Conservation (phyloP, 2,797 vertebrate genomes). For the Staurois parvus region DNA sequence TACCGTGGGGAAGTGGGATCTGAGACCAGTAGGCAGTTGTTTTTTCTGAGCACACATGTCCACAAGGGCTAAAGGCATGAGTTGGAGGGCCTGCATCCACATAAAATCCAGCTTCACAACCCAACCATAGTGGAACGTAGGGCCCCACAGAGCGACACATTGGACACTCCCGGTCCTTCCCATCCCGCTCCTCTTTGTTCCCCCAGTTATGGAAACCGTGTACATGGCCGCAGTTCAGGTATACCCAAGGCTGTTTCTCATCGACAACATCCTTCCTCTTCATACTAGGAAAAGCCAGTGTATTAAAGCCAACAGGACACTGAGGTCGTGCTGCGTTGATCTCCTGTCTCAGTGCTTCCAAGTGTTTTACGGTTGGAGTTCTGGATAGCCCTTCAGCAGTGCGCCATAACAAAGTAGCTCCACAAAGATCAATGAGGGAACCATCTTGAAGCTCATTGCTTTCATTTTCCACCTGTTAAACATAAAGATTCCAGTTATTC, state of each 20-base stretch:
- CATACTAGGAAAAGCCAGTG: conserved; percentile 98
- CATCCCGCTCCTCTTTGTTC: conserved; percentile 88
- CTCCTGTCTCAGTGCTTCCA: conserved; percentile 96
- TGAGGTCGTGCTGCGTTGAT: conserved; percentile 96
- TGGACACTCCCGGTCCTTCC: conserved; percentile 92
- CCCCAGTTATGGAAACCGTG: conserved; percentile 98
- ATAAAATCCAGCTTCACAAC: conserved; percentile 95
- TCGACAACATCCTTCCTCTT: conserved; percentile 95
- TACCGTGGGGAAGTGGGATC: conserved; percentile 96
- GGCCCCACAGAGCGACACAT: conserved; percentile 96
- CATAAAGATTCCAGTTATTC: background rate
- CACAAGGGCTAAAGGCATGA: conserved; percentile 93
- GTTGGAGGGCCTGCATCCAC: conserved; percentile 95
- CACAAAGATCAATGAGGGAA: conserved; percentile 95
- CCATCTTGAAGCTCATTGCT: conserved; percentile 95
- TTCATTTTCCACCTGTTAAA: conserved; percentile 89
- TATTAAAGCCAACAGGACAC: conserved; percentile 98
- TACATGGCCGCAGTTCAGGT: conserved; percentile 95
- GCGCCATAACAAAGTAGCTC: conserved; percentile 95
- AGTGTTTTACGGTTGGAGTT: conserved; percentile 95
- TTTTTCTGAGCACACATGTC: conserved; percentile 97
- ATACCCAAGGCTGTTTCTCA: conserved; percentile 98
- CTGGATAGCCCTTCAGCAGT: conserved; percentile 93
- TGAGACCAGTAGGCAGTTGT: conserved; percentile 96
- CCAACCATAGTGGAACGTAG: conserved; percentile 96